phyloP scores from a whole-genome alignment of 2,113 vertebrate species.

The Anarhynchus alexandrinus region DNA sequence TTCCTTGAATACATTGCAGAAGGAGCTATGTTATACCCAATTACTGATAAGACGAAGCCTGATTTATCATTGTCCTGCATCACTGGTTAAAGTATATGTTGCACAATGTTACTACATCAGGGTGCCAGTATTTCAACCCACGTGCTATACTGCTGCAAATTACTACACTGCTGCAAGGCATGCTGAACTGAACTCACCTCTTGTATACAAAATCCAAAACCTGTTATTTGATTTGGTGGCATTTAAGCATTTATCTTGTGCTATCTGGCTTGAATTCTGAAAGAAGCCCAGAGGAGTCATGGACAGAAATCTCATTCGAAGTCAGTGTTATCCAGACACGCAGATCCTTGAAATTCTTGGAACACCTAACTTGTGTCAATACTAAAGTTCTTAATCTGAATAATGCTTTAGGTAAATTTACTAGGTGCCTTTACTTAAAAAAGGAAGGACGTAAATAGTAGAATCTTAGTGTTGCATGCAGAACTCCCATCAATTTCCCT shows the following conservation, averaged over 20 bases:
- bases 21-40: neutral
- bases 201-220: neutral
- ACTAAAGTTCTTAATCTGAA: neutral
- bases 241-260: neutral
- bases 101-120: neutral
- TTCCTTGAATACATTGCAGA: neutral
- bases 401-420: neutral
- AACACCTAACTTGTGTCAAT: neutral
- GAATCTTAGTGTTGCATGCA: neutral
- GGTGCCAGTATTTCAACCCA: neutral
- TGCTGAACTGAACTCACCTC: neutral
- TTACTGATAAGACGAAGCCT: neutral
- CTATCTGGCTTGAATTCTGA: neutral
- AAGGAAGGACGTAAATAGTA: neutral
- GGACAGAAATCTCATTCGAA: neutral
- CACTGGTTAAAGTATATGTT: neutral
- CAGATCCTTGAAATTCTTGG: neutral
- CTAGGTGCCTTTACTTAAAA: neutral
- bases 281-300: neutral
- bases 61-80: neutral
- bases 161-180: neutral
- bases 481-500: neutral
- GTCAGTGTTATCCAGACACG: neutral
- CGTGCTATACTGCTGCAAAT: neutral
- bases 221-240: neutral